Evolutionary conservation across 2,113 vertebrate genomes (phyloP), one percentile per base, ranked within the genome.

Genomic region (Tiliqua scincoides): DNA sequence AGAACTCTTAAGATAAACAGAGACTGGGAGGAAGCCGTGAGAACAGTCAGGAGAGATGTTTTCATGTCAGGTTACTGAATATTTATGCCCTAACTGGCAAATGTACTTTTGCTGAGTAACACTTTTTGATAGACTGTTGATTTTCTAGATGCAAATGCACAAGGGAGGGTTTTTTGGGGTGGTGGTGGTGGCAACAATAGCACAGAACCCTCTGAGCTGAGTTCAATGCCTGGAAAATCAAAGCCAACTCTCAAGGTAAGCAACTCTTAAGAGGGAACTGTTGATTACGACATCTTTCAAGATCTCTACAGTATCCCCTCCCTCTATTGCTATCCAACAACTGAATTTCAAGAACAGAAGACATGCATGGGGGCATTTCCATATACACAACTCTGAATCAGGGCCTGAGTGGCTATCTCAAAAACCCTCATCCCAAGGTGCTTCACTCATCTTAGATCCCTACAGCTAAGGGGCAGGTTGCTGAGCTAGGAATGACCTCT

Each of bases 21-120:
- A 70, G 63, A 61, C 78, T 54, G 71, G 23, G 52, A 86, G 84
- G 23, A 52, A 82, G 85, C 59, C 37, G 68, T 68, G 59, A 73
- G 80, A 14, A 35, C 1, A 20, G 86, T 73, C 70, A 68, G 68
- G 63, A n/a, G n/a, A 89, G 89, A 90, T 0, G 62, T 85, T 63
- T 82, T 52, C 82, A 80, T 72, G 75, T 73, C 15, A 3, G 87
- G 77, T 84, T 78, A 76, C 88, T 83, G 91, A 83, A 65, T 74
- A 88, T 84, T 85, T 78, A 84, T 40, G 79, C 87, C 77, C 59
- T 15, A 76, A 91, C 88, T 85, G 89, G 90, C 79, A 91, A 82
- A 82, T 40, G 27, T 37, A 37, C 72, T 61, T 72, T 37, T 59
- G 67, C 40, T 40, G 32, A 21, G 37, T 30, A 72, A 52, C 40